Percentiles rank a stretch among this genome's conserved stretches.
Conservation (phyloP, 2,888 invertebrate genomes). For the Dynastes hyllus region DNA sequence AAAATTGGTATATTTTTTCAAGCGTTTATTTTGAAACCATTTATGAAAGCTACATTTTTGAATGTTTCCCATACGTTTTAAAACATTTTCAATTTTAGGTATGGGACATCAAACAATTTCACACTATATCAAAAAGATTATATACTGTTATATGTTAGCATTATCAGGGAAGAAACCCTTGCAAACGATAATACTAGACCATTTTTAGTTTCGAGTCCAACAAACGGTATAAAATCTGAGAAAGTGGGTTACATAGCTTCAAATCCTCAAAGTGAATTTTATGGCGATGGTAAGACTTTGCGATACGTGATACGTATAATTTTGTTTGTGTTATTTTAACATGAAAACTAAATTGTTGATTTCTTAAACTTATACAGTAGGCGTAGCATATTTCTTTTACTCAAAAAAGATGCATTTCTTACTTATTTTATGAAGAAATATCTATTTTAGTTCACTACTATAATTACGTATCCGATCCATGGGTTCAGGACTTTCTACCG, state of each 20-base stretch:
- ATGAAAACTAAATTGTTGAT: not conserved
- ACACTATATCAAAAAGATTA: conserved; percentile 79
- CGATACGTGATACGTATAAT: not conserved
- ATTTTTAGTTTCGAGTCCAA: conserved; percentile 92
- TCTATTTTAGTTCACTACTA: conserved; percentile 85
- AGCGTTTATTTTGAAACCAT: not conserved
- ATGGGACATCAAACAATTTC: conserved; percentile 67
- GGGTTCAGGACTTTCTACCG: conserved; percentile 86
- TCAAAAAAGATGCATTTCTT: no score
- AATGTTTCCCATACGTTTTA: no score
- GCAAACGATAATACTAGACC: conserved; percentile 77
- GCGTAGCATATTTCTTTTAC: no score
- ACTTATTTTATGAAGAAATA: no score
- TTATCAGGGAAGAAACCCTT: conserved; percentile 79
- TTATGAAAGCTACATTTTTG: no score
- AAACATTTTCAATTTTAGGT: conserved; percentile 66
- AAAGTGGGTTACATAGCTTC: conserved; percentile 84
- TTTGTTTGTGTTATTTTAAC: not conserved
- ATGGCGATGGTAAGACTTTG: conserved; percentile 85
- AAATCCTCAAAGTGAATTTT: conserved; percentile 85
- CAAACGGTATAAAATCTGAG: conserved; percentile 85
- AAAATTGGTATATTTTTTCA: conserved; percentile 80
- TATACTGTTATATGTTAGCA: conserved; percentile 85
- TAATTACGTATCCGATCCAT: conserved; percentile 86
- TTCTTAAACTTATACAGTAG: no score